Base-by-base conservation (phyloP, 2,797 vertebrate species). In the Eleutherodactylus coqui region DNA sequence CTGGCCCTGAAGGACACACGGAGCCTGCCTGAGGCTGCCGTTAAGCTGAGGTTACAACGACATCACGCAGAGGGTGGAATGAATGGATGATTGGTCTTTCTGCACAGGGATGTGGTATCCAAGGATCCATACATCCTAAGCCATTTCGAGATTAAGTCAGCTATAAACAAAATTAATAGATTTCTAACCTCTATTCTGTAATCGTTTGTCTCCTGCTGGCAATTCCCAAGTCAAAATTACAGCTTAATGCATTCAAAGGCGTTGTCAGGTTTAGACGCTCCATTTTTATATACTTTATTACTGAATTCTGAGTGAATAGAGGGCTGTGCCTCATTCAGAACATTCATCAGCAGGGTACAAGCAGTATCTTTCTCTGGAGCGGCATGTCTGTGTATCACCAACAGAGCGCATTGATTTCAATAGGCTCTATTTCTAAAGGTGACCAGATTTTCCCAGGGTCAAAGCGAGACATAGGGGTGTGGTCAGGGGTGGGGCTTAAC, bases 1-100 rank as follows among this genome's bases (percentile, higher is more conserved):
- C 79, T 43, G 75, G 75, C 53, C 53, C 53, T 79, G 75, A n/a
- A 73, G 64, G 67, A 73, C 53, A 53, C 51, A 73, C 53, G 58
- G 60, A 38, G 49, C 5, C 41, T 32, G 64, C 32, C 69, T 24
- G 47, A 34, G 32, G 34, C 75, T 67, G 41, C 67, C 53, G 64
- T 55, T n/a, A 49, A 19, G 53, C 45, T 41, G 51, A 75, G 75
- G 73, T 36, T 69, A 77, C 13, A 64, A 75, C 58, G n/a, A 79
- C 55, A 53, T 87, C 80, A 58, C 49, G 58, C 69, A 64, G 36
- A 72, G 49, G 58, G 11, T 47, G 34, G 53, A 53, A 43, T 58
- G 49, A 55, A 73, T 83, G 69, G 51, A 45, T 29, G 69, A 83
- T 83, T 16, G 21, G 9, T 29, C 24, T 73, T 11, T 72, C 53